Base-by-base conservation (phyloP, 2,888 invertebrate genomes). In the Idaea dimidiata region DNA sequence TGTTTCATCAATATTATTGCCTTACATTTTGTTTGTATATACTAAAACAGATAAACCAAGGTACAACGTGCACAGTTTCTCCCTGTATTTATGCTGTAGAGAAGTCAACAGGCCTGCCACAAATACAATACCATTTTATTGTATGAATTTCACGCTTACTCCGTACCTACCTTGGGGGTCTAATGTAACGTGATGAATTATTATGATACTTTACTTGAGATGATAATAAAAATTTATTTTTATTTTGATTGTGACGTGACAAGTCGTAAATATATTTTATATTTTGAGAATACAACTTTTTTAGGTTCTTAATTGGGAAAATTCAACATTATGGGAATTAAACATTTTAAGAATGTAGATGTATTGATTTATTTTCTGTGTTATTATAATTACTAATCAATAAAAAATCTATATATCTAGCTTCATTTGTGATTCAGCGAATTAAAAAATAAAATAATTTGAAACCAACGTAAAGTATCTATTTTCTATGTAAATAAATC, bases 41-140 rank as follows among this genome's bases (percentile, higher is more conserved):
- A n/a, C n/a, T 17, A 16, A 54, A 16, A n/a, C 54, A 54, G 16
- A 54, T 2, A 3, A 14, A 54, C 8, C 4, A 54, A 54, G 17
- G 56, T 18, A 18, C 56, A 56, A 56, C 18, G 18, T 59, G 43
- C 18, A 33, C 53, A 63, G 60, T 55, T 24, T 32, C 57, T 59
- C 71, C 61, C 67, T 68, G 72, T 77, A 77, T 74, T 74, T 73
- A 70, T 68, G 65, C 74, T 75, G 78, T 77, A 78, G 77, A 77
- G 81, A 83, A 87, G 88, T 88, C 88, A 88, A 88, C 87, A 87
- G 79, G 78, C 80, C 74, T 54, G 79, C 82, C 84, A 79, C 88
- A 84, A 24, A 87, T 89, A 91, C 89, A 91, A 91, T 88, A 88
- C 88, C 92, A 91, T 91, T 92, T 43, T 91, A 91, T 92, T 91